Base-by-base conservation (phyloP, 1,140 invertebrate species). In the Magallana angulata region DNA sequence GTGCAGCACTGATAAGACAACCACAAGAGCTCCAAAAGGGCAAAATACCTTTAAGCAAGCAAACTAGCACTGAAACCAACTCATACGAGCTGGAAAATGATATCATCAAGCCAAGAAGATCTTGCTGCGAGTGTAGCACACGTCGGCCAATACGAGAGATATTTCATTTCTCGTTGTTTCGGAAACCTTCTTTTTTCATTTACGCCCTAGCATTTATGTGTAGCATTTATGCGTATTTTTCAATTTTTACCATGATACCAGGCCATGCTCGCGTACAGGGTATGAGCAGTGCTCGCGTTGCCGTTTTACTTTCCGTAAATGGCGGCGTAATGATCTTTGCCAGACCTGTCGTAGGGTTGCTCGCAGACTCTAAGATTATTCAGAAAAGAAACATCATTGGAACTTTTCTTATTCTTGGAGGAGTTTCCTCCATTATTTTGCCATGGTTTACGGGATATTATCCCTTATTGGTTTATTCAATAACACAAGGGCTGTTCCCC, bases 11-110 rank as follows among this genome's bases (percentile, higher is more conserved):
- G 12, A 30, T 85, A 57, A 60, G 84, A 12, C 84, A 85, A 58
- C 84, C 84, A 16, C 14, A 16, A 93, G 98, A 98, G 97, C 88
- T 96, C 95, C 94, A 93, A 98, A 76, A 97, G 96, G 14, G 14
- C 16, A 68, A 57, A 16, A 16, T n/a, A n/a, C 57, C 59, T 9
- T 57, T 57, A 56, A 24, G 56, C 14, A 30, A 36, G 16, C 36
- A 7, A 11, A 57, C 12, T 14, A 85, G 57, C n/a, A 1, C 4
- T 56, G 57, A 16, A 9, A 12, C 12, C 18, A 24, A 18, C 1
- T 64, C 84, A 7, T 7, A 16, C 5, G 64, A 58, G 64, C 36
- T 48, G 36, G 36, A 48, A 48, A 48, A 48, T 48, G 36, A 48
- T 48, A 48, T 48, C 5, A 71, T 71, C 24, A 16, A n/a, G 9